These are phyloP conservation scores for Lipophrys pholis DNA, from an alignment of 2,113 vertebrate genomes.

Conservation along the genomic window DNA sequence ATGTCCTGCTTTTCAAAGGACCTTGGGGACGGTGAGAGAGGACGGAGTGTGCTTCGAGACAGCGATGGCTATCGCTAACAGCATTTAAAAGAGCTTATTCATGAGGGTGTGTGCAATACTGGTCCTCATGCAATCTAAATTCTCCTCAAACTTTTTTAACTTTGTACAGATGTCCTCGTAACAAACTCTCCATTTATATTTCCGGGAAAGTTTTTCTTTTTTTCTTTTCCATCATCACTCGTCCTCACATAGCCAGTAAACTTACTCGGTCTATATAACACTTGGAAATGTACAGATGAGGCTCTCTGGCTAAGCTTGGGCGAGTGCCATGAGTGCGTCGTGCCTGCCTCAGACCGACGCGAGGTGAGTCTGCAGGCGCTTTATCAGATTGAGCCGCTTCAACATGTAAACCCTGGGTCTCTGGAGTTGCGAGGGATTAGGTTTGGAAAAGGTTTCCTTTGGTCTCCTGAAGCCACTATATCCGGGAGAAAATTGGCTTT, in stretches of 20 bases:
- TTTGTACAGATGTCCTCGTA: background rate
- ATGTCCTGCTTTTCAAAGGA: background rate
- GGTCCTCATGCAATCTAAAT: background rate
- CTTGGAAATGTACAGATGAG: conserved; percentile 21
- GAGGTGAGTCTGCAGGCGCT: conserved; percentile 34
- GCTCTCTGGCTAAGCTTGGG: conserved; percentile 10
- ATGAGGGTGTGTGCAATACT: background rate
- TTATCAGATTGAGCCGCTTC: conserved; percentile 50
- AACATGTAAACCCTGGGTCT: conserved; percentile 43
- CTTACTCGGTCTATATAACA: background rate
- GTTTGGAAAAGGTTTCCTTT: conserved; percentile 46
- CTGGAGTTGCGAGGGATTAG: conserved; percentile 58
- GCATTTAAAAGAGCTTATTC: conserved; percentile 2
- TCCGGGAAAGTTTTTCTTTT: background rate
- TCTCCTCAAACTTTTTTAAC: background rate
- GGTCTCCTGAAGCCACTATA: conserved; percentile 39
- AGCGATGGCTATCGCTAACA: conserved; percentile 1
- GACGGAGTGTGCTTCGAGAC: conserved; percentile 8
- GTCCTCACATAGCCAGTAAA: background rate
- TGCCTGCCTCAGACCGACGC: conserved; percentile 30
- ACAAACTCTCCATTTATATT: background rate
- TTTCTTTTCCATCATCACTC: too few species aligned
- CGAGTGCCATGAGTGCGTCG: conserved; percentile 16
- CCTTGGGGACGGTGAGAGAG: conserved; percentile 17
- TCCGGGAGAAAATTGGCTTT: conserved; percentile 47